These are phyloP conservation scores for Etheostoma cragini DNA, from an alignment of 2,113 vertebrate species.

Conservation along the genomic window DNA sequence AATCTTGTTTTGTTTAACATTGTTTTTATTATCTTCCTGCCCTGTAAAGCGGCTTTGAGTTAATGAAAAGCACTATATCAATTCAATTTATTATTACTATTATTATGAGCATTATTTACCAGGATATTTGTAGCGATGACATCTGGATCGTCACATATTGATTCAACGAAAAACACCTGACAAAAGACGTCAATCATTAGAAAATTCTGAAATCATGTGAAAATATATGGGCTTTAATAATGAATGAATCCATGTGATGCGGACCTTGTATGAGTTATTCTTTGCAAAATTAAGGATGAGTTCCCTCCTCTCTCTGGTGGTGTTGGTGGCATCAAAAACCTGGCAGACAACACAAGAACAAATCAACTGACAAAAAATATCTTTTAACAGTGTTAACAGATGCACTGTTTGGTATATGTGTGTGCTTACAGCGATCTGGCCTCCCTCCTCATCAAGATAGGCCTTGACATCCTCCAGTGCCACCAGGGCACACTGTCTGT, in stretches of 20 bases:
- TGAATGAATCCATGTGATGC: not conserved
- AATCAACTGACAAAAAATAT: not conserved
- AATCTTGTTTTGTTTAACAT: too few species aligned
- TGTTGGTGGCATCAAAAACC: constrained; percentile 87
- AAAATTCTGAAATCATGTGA: not conserved
- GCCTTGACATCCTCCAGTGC: constrained; percentile 93
- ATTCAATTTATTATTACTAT: too few species aligned
- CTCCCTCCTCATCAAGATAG: constrained; percentile 91
- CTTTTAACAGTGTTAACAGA: not conserved
- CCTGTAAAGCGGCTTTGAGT: too few species aligned
- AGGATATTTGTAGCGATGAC: constrained; percentile 85
- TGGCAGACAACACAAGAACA: constrained; percentile 30
- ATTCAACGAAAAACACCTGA: constrained; percentile 86
- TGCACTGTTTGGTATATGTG: not conserved
- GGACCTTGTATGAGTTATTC: constrained; percentile 81
- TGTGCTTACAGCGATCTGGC: constrained; percentile 94
- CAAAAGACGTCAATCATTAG: not conserved
- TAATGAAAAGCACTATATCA: too few species aligned
- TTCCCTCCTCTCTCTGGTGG: constrained; percentile 83
- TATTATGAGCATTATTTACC: constrained; percentile 65
- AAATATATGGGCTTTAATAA: not conserved
- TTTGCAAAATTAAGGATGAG: constrained; percentile 80
- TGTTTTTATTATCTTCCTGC: too few species aligned
- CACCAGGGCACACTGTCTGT: constrained; percentile 92
- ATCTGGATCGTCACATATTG: constrained; percentile 83